Base-by-base conservation (phyloP, 2,888 invertebrate species). In the Melanotus villosus region DNA sequence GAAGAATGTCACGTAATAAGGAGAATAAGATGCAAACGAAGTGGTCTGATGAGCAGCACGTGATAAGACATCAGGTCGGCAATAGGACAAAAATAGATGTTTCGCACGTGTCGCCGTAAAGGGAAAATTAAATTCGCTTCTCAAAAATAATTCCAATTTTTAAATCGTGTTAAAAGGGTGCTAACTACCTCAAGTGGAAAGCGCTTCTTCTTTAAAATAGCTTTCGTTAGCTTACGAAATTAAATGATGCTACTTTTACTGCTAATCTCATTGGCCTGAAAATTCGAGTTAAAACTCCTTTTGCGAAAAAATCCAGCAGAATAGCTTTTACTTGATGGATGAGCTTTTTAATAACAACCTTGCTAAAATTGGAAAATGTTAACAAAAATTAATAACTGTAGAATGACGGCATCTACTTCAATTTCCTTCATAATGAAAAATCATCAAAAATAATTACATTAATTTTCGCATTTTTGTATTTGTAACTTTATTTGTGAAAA, bases 1-100 rank as follows among this genome's bases (percentile, higher is more conserved):
- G 34, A 50, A 59, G 59, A 66, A 66, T 58, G 65, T 59, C 65
- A 59, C 65, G 65, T 65, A 57, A 45, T 64, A 50, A 36, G 50
- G 59, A 58, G 47, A 59, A 50, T 41, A 66, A 45, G 65, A 45
- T 58, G 38, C 65, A 58, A 66, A 66, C 65, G 65, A 59, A 59
- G 54, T 54, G 64, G 43, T 52, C 26, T 52, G 52, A 52, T 52
- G 52, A 52, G 52, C 32, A 52, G 52, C 52, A 52, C 52, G 52
- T 32, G 32, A 52, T 52, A 52, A 52, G 52, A 10, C 52, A 30
- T 52, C 52, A 34, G 30, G 30, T 30, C 16, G 14, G 50, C 21
- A 45, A 30, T 52, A 32, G 23, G 52, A 9, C 32, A 34, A 18
- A 52, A 52, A 52, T 52, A 52, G 32, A 52, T 52, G 52, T 52